A percentile compares a stretch with the other conserved stretches of the same genome.
These are phyloP conservation scores for Oxyruncus cristatus DNA, from an alignment of 2,113 vertebrate genomes.

Conservation along the genomic window DNA sequence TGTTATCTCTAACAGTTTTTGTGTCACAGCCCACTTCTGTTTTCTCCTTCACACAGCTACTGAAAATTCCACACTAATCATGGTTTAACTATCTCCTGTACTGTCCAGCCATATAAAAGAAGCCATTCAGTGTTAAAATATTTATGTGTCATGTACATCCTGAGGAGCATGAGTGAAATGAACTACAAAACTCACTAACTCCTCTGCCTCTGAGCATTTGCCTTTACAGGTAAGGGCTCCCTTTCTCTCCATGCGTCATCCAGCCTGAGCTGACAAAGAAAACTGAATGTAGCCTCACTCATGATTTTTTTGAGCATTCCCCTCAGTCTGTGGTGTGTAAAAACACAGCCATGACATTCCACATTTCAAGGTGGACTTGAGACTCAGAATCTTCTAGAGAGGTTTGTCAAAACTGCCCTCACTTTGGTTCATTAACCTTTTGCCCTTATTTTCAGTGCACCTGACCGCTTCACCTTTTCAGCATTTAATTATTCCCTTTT, in stretches of 20 bases:
- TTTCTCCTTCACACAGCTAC: not conserved
- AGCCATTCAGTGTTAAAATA: not conserved
- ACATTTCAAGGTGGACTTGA: not conserved
- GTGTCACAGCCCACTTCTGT: not conserved
- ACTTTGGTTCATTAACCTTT: not conserved
- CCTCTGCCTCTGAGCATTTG: not conserved
- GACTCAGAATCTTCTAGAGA: not conserved
- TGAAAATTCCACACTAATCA: not conserved
- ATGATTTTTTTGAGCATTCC: not conserved
- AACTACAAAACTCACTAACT: not conserved
- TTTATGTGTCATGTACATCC: not conserved
- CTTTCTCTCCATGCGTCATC: not conserved
- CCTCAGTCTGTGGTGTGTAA: not conserved
- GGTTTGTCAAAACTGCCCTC: not conserved
- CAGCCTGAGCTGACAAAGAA: not conserved
- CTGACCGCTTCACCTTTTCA: not conserved
- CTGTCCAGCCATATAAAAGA: not conserved
- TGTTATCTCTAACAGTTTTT: not conserved
- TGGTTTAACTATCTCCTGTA: not conserved
- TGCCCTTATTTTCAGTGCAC: not conserved
- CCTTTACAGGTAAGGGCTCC: not conserved
- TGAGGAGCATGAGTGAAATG: not conserved
- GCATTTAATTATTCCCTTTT: slow-evolving; percentile 38
- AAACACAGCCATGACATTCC: not conserved
- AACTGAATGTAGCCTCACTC: not conserved